Evolutionary conservation across 1,140 invertebrate genomes (phyloP), one percentile per base, ranked within the genome.

Genomic region (Varroa destructor): DNA sequence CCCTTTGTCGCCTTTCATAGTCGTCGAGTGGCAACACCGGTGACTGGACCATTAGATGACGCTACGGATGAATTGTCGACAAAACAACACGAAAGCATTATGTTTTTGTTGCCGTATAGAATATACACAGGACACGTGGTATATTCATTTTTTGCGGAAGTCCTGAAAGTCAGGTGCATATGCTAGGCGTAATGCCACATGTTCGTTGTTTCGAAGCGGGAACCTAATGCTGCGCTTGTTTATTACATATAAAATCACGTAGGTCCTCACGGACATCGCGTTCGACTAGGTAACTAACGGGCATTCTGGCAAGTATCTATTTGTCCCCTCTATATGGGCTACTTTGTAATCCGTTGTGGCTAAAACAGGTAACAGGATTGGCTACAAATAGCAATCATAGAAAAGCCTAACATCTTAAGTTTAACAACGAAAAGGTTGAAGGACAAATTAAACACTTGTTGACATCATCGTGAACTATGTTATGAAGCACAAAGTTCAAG

Each of bases 1-100:
- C 61, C 8, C 37, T n/a, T 37, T 67, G 61, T 12, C 61, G 61
- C 37, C 61, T 40, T 37, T 67, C 61, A 10, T 36, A 46, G 12
- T 67, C 61, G 46, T 67, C 40, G 10, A 67, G 61, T 46, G 61
- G 8, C 37, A 67, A 8, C 2, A 67, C 61, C 61, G 61, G 61
- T 51, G 46, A 8, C 4, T 51, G 46, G 8, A 51, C 46, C 46
- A 51, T 8, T 8, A 8, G 46, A 51, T 51, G 46, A 3, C 46
- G 46, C 46, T 51, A 25, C 25, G 25, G 25, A 25, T 25, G 25
- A 25, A 25, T 51, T 51, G 8, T 8, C 46, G 46, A 8, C 4
- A 51, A 51, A 51, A 51, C 25, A 25, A 25, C 25, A 25, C 25
- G 25, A 25, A 25, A 25, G 25, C 25, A 25, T 25, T 25, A 25